Percentiles rank a stretch among this genome's conserved stretches.
phyloP scores from a whole-genome alignment of 2,113 vertebrate species.

The Erythrolamprus reginae region DNA sequence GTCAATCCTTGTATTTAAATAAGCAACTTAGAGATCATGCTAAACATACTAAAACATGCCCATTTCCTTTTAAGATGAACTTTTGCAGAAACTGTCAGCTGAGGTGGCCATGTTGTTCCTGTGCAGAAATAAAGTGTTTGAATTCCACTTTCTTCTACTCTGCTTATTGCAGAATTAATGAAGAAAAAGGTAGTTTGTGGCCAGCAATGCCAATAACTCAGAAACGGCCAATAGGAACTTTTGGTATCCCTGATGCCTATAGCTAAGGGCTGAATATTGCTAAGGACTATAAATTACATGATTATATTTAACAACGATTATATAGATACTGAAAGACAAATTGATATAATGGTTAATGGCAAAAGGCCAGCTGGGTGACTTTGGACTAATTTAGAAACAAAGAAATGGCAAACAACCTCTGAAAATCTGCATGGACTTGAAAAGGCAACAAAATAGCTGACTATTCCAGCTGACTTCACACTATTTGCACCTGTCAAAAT shows the following conservation, averaged over 20 bases:
- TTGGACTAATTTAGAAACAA: background rate
- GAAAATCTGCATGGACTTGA: background rate
- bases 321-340: background rate
- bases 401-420: background rate
- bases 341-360: background rate
- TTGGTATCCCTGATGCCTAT: background rate
- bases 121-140: no score
- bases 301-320: background rate
- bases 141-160: no score
- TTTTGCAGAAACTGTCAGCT: no score
- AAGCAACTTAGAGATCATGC: background rate
- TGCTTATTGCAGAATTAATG: no score
- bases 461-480: background rate
- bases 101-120: no score
- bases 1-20: background rate
- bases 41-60: no score
- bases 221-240: no score
- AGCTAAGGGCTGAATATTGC: background rate
- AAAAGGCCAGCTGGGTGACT: background rate
- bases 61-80: no score
- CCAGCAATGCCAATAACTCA: no score
- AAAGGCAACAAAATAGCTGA: background rate
- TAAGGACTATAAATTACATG: no score
- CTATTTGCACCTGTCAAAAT: background rate
- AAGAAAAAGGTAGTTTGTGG: no score